Conservation (phyloP, 2,113 vertebrate genomes). For the Nannobrachium achirus region DNA sequence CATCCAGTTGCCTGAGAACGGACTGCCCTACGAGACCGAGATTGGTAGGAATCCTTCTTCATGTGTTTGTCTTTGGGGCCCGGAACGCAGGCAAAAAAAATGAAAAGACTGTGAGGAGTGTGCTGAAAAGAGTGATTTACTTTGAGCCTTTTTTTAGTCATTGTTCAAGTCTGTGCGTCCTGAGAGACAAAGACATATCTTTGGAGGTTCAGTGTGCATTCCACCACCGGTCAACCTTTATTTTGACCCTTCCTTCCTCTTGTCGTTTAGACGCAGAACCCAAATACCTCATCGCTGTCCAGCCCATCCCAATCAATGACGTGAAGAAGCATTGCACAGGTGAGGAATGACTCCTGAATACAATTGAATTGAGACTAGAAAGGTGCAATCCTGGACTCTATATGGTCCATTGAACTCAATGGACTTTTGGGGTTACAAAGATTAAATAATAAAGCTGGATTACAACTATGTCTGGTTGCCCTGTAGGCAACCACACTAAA, state of each 20-base stretch:
- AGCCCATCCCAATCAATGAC: slow-evolving; percentile 83
- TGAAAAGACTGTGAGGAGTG: background rate
- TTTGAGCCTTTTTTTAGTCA: slow-evolving; percentile 8
- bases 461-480: too few relatives aligned
- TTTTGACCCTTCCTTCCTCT: slow-evolving; percentile 19
- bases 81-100: background rate
- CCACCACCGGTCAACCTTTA: background rate
- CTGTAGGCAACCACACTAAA: too few relatives aligned
- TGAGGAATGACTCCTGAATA: slow-evolving; percentile 42
- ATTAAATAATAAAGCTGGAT: too few relatives aligned
- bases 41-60: slow-evolving; percentile 82
- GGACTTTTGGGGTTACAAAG: too few relatives aligned
- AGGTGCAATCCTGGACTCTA: too few relatives aligned
- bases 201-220: background rate
- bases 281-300: slow-evolving; percentile 90
- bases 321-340: slow-evolving; percentile 93
- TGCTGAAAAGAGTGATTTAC: background rate
- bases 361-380: too few relatives aligned
- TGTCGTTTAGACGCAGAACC: slow-evolving; percentile 90
- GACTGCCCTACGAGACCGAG: slow-evolving; percentile 85
- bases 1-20: slow-evolving; percentile 88
- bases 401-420: too few relatives aligned
- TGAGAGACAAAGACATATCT: background rate
- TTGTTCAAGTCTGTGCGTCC: slow-evolving; percentile 2
- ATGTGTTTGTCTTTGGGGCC: background rate